Base-by-base conservation (phyloP, 2,113 vertebrate genomes). In the Tamias sibiricus region DNA sequence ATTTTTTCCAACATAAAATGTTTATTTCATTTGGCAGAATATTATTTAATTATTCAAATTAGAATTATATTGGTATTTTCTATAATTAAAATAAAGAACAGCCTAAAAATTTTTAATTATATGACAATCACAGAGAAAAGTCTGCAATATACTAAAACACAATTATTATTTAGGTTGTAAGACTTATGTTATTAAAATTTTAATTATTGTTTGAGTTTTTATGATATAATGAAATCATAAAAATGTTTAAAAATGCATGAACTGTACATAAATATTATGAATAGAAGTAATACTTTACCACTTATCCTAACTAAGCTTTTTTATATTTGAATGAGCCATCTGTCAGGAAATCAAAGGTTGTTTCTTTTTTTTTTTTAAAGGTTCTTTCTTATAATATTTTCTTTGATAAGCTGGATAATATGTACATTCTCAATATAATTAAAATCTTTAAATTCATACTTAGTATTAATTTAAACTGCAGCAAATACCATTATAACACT, bases 121-220 rank as follows among this genome's bases (percentile, higher is more conserved):
- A 28, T 74, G 20, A 80, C 93, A 77, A 20, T 59, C n/a, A 86
- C 13, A 59, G 37, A 77, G 90, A 77, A 71, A 74, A 83, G n/a
- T 42, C 52, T 75, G 40, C 52, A 96, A 42, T 72, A 76, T 94
- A 84, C 13, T 64, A 82, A 74, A 80, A 94, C 62, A 14, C n/a
- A 87, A 71, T 35, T 75, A 17, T 84, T 76, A 12, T 66, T 26
- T 72, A 47, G 5, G 24, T 6, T 54, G 7, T 88, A 13, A 74
- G 52, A 68, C 69, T 47, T 79, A 87, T 3, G 24, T 64, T 20
- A 82, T 42, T 66, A 85, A 77, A 85, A 92, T 64, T 79, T 80
- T 83, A 80, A 80, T 44, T 62, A 64, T 17, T 75, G 42, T 37
- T 74, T 92, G 40, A 91, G 49, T 90, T 87, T 90, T 92, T 92